Conservation (phyloP, 2,888 invertebrate genomes). For the Caenorhabditis sulstoni region DNA sequence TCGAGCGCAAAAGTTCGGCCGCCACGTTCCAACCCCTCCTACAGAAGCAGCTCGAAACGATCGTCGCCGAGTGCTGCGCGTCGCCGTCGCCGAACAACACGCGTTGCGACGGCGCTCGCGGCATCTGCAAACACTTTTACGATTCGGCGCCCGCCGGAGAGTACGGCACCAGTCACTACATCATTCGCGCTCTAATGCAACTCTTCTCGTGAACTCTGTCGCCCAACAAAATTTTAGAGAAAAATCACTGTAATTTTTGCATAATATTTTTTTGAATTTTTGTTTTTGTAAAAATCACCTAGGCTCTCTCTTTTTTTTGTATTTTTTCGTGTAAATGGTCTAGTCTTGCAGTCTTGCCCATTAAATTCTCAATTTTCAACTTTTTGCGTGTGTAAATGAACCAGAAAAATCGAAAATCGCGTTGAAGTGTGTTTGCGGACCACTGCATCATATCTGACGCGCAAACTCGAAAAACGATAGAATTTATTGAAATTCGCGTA, state of each 20-base stretch:
- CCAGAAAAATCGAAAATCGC: no score
- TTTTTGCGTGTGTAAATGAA: no score
- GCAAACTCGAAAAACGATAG: no score
- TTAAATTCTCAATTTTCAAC: no score
- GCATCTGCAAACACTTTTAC: slow-evolving; percentile 96
- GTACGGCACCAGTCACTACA: slow-evolving; percentile 97
- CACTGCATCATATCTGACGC: no score
- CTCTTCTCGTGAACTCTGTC: slow-evolving; percentile 63
- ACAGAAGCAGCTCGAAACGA: slow-evolving; percentile 90
- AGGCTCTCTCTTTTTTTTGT: neutral
- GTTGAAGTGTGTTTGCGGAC: no score
- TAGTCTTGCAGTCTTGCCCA: no score
- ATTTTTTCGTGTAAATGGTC: no score
- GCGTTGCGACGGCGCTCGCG: slow-evolving; percentile 91
- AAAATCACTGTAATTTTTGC: neutral
- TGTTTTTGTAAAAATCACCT: neutral
- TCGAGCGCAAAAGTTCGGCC: no score
- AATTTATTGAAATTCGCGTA: no score
- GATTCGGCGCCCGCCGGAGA: slow-evolving; percentile 98
- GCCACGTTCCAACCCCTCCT: no score
- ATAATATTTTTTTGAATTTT: no score
- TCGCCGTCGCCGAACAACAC: slow-evolving; percentile 59
- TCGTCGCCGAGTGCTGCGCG: slow-evolving; percentile 94
- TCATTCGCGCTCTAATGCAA: slow-evolving; percentile 83
- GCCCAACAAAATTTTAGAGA: neutral